Evolutionary conservation across 2,797 vertebrate genomes (phyloP), one percentile per base, ranked within the genome.

Genomic region (Darevskia mixta): DNA sequence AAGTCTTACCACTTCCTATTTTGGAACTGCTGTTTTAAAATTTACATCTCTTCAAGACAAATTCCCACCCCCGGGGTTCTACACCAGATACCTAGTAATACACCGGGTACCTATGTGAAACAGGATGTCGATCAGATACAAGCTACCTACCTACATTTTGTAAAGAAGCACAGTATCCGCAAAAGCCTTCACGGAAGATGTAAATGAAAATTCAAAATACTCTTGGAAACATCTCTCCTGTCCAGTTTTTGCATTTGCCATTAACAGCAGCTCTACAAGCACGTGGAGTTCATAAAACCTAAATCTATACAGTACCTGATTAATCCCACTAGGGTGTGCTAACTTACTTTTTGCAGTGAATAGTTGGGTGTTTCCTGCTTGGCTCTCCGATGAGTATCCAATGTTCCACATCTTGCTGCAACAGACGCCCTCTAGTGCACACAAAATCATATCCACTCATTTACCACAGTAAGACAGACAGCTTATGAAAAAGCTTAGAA

Each of bases 371-470:
- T 92, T 99, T 99, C 95, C 98, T 98, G 93, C 99, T 99, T 1
- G 99, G 98, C 92, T 99, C 99, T 49, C 99, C 99, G 88, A 99
- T 99, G 91, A 99, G 97, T 93, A 99, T 99, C 99, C 99, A 99
- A 75, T 99, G 97, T 89, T 99, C 99, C 93, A 97, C 98, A 95
- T 99, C 99, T 88, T 98, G 98, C 76, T 96, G 95, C 85, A 97
- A 97, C 45, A 98, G 96, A 73, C 97, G 95, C 18, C 98, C 98
- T 96, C 98, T 99, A 95, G 93, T 96, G 91, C 94, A 96, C 0
- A 95, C 32, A 80, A 83, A 85, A 76, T 11, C 8, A 95, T 92
- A 95, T 55, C 92, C 18, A 95, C 3, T 23, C 64, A 29, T 78
- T 83, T 61, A 92, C 83, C 79, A 88, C 11, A 91, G 25, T 93